Evolutionary conservation across 2,113 vertebrate species (phyloP).

Genomic region (Ctenodactylus gundi): DNA sequence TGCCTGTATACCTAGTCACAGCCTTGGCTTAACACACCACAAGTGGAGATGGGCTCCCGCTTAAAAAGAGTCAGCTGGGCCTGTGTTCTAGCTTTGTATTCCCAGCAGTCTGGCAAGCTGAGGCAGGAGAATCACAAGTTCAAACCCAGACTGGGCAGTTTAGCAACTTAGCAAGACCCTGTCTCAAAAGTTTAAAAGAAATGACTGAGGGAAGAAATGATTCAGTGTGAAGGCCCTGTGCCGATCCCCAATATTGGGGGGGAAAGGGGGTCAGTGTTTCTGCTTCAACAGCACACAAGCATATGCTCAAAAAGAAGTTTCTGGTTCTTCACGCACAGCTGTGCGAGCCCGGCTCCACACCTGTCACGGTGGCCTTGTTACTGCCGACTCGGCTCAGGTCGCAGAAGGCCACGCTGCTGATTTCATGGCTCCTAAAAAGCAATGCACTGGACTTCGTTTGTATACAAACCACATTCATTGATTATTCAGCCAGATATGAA

Average conservation of each 20-base stretch:
- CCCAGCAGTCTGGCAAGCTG: too few relatives aligned
- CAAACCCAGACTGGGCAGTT: too few relatives aligned
- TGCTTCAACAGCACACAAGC: not conserved
- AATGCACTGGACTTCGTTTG: not conserved
- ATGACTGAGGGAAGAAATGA: too few relatives aligned
- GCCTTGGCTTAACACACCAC: not conserved
- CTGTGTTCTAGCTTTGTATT: too few relatives aligned
- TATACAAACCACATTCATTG: not conserved
- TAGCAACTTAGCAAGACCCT: too few relatives aligned
- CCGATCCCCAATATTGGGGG: too few relatives aligned
- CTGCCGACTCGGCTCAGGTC: constrained; percentile 1
- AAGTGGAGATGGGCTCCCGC: not conserved
- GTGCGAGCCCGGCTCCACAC: not conserved
- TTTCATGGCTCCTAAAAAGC: not conserved
- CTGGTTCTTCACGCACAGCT: not conserved
- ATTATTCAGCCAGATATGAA: not conserved
- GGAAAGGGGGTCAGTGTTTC: too few relatives aligned
- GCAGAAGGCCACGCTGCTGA: not conserved
- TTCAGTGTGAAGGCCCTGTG: too few relatives aligned
- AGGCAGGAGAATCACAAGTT: too few relatives aligned
- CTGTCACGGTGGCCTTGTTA: not conserved
- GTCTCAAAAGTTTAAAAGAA: too few relatives aligned
- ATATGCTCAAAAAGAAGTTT: not conserved
- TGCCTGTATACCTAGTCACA: not conserved
- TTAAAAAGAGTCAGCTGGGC: too few relatives aligned